Evolutionary conservation across 1,140 invertebrate genomes (phyloP), one percentile per base, ranked within the genome.

Genomic region (Maconellicoccus hirsutus): DNA sequence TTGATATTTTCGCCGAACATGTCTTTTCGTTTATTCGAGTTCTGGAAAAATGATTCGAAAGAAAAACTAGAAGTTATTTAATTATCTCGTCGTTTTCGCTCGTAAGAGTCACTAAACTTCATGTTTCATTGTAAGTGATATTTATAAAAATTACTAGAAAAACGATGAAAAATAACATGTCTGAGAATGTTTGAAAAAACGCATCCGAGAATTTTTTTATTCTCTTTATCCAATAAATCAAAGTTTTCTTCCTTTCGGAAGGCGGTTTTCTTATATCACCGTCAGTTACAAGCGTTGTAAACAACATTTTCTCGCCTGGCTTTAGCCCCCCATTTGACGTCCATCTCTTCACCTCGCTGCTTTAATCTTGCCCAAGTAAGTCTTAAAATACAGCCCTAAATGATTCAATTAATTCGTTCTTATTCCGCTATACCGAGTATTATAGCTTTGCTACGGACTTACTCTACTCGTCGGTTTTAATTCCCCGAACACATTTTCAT

Each of bases 201-300:
- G 42, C 42, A 16, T 14, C 42, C 42, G 42, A 19, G 42, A 12
- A 52, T 16, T 52, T 52, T 52, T 52, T 33, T 59, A 4, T 19
- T 16, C 21, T 59, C n/a, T 66, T 66, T 23, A 16, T 26, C 61
- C 25, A 66, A 66, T 66, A 66, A 66, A 66, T 66, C 61, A 66
- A 66, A 25, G 61, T 66, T 66, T 66, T 66, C 61, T 26, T 23
- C 61, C 25, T 25, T 26, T 8, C 4, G 22, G 25, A 66, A 66
- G 61, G 61, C 61, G 61, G 25, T 66, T 66, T 66, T 66, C 61
- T 66, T 66, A 66, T 26, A 66, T 66, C 25, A 66, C 61, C 61
- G 61, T 66, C 61, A 66, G 61, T 66, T 66, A 66, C 61, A 66
- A 66, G 25, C 61, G 61, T 66, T 66, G 61, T 66, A 66, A 66